Base-by-base conservation (phyloP, 2,888 invertebrate species). In the Drosophila atripex region DNA sequence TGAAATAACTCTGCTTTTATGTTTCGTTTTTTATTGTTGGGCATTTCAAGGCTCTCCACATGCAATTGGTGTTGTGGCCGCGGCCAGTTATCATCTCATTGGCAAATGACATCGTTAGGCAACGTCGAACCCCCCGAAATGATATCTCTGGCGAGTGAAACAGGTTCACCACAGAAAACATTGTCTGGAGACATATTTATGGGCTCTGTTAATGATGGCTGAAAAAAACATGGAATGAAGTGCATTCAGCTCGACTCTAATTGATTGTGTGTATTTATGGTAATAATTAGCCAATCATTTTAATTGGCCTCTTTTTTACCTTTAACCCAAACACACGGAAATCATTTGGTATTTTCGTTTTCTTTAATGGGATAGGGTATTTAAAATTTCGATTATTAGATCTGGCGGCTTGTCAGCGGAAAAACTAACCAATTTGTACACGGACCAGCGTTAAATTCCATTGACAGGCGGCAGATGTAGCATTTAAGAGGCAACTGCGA, bases 351-450 rank as follows among this genome's bases (percentile, higher is more conserved):
- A 7, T 45, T 55, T 23, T 11, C 3, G 3, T 38, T 28, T 8
- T 6, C 14, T 28, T 6, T 4, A 23, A 16, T 47, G 16, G 16
- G 35, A n/a, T 30, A 51, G 63, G n/a, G 61, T 32, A 45, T 52
- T 41, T 7, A 9, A 25, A 8, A 30, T 38, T 16, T 50, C 3
- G 3, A 21, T 45, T 25, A 41, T 41, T 58, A 69, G 28, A 54
- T 45, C 46, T 35, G 32, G n/a, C 16, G 25, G 32, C 54, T 38
- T 71, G 64, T 75, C 68, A 56, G 47, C 58, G 41, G 12, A 60
- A 59, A 53, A 47, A 57, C 53, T 70, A 38, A 55, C 39, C 50
- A 83, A 71, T 79, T 76, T 60, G 65, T 71, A 49, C 38, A 46
- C 12, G 21, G 69, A 74, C 54, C 75, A 60, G 58, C 54, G 74